Percentiles rank a stretch among this genome's conserved stretches.
These are phyloP conservation scores for Polypedilum vanderplanki DNA, from an alignment of 1,140 invertebrate species.

Conservation along the genomic window DNA sequence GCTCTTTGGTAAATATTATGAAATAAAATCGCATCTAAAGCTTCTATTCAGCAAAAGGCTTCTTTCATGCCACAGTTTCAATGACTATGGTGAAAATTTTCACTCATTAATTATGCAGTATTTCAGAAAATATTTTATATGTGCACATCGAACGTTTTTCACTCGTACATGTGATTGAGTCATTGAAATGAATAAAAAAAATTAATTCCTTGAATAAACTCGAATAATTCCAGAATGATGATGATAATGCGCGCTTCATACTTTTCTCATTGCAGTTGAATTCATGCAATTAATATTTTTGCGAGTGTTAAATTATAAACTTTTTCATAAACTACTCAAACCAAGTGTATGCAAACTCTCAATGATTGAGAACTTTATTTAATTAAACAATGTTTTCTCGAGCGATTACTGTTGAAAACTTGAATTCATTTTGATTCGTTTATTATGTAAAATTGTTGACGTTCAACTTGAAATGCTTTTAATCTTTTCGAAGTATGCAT, in stretches of 20 bases:
- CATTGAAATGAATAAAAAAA: neutral
- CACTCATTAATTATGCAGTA: neutral
- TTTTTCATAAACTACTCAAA: too few relatives aligned
- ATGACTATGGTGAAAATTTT: neutral
- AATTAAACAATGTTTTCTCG: neutral
- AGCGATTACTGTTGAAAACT: neutral
- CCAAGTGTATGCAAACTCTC: too few relatives aligned
- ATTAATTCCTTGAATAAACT: neutral
- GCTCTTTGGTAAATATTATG: neutral
- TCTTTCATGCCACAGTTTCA: neutral
- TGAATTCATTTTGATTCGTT: neutral
- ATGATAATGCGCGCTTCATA: neutral
- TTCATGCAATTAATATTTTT: neutral
- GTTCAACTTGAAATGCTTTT: neutral
- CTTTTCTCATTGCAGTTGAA: neutral
- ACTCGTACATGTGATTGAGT: neutral
- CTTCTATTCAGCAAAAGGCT: neutral
- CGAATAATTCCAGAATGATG: neutral
- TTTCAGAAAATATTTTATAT: neutral
- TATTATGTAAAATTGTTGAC: neutral
- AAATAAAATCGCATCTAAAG: neutral
- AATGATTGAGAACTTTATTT: neutral
- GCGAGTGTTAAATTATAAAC: neutral
- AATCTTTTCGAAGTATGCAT: too few relatives aligned
- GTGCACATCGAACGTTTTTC: neutral